phyloP scores from a whole-genome alignment of 2,797 vertebrate genomes.

The Siniperca scherzeri region DNA sequence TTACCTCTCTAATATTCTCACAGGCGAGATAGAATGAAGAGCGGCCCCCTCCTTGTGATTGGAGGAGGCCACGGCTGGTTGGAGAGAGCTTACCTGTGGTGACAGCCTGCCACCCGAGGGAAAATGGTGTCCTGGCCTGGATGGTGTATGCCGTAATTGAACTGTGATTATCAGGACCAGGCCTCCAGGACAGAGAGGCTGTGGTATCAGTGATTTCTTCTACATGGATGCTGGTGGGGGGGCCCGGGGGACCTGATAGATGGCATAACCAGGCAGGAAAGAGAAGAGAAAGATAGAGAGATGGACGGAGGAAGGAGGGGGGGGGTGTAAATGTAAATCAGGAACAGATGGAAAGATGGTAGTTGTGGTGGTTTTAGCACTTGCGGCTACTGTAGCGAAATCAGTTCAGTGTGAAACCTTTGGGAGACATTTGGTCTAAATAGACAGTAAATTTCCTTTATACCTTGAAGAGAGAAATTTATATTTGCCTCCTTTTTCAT shows the following conservation, averaged over 20 bases:
- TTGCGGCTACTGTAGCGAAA: conserved; percentile 67
- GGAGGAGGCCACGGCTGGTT: conserved; percentile 76
- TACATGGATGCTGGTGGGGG: conserved; percentile 93
- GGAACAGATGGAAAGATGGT: conserved; percentile 58
- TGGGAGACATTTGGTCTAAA: conserved; percentile 76
- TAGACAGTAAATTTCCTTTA: conserved; percentile 73
- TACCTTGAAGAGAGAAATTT: conserved; percentile 48
- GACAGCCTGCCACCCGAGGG: conserved; percentile 98
- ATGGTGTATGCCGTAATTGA: conserved; percentile 94
- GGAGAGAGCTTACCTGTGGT: conserved; percentile 92
- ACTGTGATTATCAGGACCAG: conserved; percentile 98
- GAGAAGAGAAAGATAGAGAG: conserved; percentile 56
- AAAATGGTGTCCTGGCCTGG: conserved; percentile 97
- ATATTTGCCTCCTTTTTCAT: conserved; percentile 48
- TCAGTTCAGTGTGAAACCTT: conserved; percentile 64
- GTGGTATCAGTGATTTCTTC: conserved; percentile 96
- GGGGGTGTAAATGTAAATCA: conserved; percentile 67
- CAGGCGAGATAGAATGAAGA: conserved; percentile 61
- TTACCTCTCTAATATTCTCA: conserved; percentile 75
- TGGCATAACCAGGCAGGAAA: conserved; percentile 57
- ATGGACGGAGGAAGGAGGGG: conserved; percentile 19
- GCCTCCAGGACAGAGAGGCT: conserved; percentile 96
- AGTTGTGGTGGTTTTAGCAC: conserved; percentile 47
- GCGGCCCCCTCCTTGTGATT: conserved; percentile 56
- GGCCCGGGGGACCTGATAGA: conserved; percentile 93